phyloP scores from a whole-genome alignment of 2,888 invertebrate genomes.

The Papilio gigon region DNA sequence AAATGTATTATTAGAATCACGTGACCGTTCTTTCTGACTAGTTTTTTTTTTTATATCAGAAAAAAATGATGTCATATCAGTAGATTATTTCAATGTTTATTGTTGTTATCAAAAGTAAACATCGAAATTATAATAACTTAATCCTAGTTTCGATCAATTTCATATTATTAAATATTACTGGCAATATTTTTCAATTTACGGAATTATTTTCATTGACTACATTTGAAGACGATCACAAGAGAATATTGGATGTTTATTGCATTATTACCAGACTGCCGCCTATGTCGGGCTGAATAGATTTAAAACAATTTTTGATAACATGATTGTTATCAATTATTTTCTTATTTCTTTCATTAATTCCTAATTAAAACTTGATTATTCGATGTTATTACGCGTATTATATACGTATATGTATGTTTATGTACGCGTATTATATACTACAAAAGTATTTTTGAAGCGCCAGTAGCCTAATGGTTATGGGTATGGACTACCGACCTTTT shows the following conservation, averaged over 20 bases:
- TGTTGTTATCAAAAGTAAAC: neutral
- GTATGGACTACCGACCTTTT: no score
- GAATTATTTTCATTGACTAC: no score
- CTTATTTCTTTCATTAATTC: neutral
- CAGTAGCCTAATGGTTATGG: no score
- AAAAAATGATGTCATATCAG: neutral
- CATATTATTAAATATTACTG: neutral
- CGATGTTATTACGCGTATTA: no score
- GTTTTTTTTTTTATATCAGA: neutral
- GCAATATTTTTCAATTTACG: neutral
- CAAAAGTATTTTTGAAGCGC: no score
- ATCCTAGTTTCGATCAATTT: neutral
- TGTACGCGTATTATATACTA: no score
- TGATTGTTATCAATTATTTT: neutral
- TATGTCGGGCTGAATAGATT: neutral
- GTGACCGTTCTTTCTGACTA: neutral
- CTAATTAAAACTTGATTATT: neutral
- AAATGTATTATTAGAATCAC: constrained; percentile 7
- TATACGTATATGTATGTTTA: no score
- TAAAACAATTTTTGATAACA: no score
- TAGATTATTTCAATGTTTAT: neutral
- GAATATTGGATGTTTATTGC: neutral
- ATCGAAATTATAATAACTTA: neutral
- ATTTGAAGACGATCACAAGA: neutral
- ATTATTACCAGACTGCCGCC: neutral